Conservation (phyloP, 2,797 vertebrate genomes). For the Pseudochaenichthys georgianus region DNA sequence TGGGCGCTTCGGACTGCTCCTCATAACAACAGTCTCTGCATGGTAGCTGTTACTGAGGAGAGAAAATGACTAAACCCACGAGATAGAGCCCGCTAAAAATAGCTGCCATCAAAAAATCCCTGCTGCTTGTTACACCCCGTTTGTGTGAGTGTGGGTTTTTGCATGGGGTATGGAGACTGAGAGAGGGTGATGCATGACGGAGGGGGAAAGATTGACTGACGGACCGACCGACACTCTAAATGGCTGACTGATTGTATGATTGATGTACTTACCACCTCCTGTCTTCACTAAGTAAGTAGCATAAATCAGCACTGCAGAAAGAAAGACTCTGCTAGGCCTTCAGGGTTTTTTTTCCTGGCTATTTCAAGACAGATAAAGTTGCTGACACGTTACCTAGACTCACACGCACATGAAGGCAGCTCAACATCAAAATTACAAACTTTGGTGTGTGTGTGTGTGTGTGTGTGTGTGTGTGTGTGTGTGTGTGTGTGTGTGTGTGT, state of each 20-base stretch:
- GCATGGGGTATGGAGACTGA: conserved; percentile 16
- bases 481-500: not conserved
- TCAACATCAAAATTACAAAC: conserved; percentile 63
- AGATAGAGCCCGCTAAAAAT: conserved; percentile 82
- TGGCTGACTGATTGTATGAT: conserved; percentile 76
- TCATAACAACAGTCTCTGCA: conserved; percentile 79
- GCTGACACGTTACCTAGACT: conserved; percentile 51
- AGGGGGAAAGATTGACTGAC: conserved; percentile 70
- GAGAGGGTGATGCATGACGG: conserved; percentile 42
- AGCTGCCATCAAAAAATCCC: conserved; percentile 77
- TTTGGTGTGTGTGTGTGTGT: conserved; percentile 18
- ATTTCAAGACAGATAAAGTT: conserved; percentile 58
- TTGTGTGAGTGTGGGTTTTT: conserved; percentile 17
- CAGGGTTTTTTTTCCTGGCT: conserved; percentile 43
- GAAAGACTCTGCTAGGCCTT: conserved; percentile 35
- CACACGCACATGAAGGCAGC: conserved; percentile 35
- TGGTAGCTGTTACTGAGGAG: conserved; percentile 81
- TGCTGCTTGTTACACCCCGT: conserved; percentile 60
- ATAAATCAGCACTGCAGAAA: conserved; percentile 64
- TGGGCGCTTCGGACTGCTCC: conserved; percentile 67
- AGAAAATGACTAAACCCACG: conserved; percentile 79
- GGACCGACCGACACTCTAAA: conserved; percentile 63
- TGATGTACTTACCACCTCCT: conserved; percentile 75
- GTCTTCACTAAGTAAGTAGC: conserved; percentile 69
- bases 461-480: not conserved